Base-by-base conservation (phyloP, 2,888 invertebrate genomes). In the Gastrophysa polygoni region DNA sequence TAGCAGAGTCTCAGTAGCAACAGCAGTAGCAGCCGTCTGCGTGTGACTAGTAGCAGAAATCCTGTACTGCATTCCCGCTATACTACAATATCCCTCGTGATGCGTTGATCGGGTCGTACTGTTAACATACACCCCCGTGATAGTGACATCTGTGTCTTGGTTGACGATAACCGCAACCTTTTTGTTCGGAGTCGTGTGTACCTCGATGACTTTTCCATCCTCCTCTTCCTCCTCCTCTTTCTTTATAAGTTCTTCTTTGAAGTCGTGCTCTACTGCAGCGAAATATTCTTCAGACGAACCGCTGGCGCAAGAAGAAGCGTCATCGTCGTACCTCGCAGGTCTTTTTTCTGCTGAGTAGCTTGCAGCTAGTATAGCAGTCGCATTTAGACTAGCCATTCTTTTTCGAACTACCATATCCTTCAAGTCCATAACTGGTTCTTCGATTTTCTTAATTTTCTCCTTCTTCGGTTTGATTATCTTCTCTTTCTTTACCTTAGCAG, bases 331-430 rank as follows among this genome's bases (percentile, higher is more conserved):
- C 54, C 85, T 84, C 4, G 73, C 62, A 0, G 73, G 59, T 28
- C 83, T 80, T 76, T 89, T 92, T 78, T 93, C 93, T 44, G 83
- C 82, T 1, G 86, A 86, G 75, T 95, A 95, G 68, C 93, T 93
- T 17, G 95, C 95, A 0, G 94, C 93, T 68, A 95, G 84, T 74
- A 95, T 95, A 17, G 95, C 95, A 32, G 92, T 91, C 11, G 95
- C 95, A 80, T 95, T 95, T 28, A 95, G 83, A 77, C 93, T 93
- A 17, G 95, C 95, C 94, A 95, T 94, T 28, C 95, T 87, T 78
- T 95, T 95, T 71, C 91, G 87, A 14, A 94, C 93, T 5, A 94
- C 90, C 88, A 93, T 92, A 71, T 93, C 93, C 74, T 92, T 92
- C 50, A 93, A 83, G 75, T 93, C 93, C 91, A 91, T 91, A 21